Evolutionary conservation across 2,888 invertebrate genomes (phyloP), one percentile per base, ranked within the genome.

Genomic region (Perizoma affinitatum): DNA sequence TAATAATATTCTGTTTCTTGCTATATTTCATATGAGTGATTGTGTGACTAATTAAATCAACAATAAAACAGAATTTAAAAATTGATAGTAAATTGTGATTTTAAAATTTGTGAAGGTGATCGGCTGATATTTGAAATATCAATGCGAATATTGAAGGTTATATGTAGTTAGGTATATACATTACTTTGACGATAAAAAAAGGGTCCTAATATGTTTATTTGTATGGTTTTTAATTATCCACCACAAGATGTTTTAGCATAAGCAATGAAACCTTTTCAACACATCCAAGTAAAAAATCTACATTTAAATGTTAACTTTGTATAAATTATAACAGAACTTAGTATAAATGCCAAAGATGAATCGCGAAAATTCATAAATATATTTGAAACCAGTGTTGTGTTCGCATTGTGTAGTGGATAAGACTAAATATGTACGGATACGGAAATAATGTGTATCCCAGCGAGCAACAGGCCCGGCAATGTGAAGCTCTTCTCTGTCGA

Each of bases 401-500:
- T 11, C 38, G 44, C 7, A 44, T 33, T 10, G 47, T 47, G 35
- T 11, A 35, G 50, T 49, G 41, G n/a, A 41, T 34, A 6, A 10
- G 5, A 11, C n/a, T 34, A 34, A 44, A 34, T 33, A 54, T 54
- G 59, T 51, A 45, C 36, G 50, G 40, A 34, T 46, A 34, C n/a
- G 52, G 47, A 38, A n/a, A 35, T 34, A 40, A 44, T 4, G 48
- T 49, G 43, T 58, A 44, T 41, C 11, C 49, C 10, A 58, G 58
- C 7, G 48, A 49, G 11, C 53, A 54, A 34, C 58, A 54, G 33
- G 48, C 53, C 9, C 8, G 38, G 34, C 22, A 48, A 4, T 58
- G 58, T 48, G 34, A 42, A 34, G n/a, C 40, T 44, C 40, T 58
- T 34, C 53, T 58, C 22, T 46, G 35, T 42, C 53, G 40, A 49